Base-by-base conservation (phyloP, 2,888 invertebrate genomes). In the Drosophila infuscata region DNA sequence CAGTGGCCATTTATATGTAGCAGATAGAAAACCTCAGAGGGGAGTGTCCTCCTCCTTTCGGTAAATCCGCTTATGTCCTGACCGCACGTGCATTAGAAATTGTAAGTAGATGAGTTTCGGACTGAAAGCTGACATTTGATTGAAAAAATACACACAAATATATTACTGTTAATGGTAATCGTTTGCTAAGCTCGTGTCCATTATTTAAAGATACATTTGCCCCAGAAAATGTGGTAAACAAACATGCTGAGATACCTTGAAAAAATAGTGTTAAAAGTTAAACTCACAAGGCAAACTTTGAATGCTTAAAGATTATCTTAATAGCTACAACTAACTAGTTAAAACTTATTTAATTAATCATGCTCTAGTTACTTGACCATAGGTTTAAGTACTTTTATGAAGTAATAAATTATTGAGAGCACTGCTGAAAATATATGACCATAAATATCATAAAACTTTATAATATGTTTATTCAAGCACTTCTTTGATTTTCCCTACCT, bases 51-150 rank as follows among this genome's bases (percentile, higher is more conserved):
- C 0, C 48, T 59, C 20, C 53, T 41, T 33, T 36, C 17, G 41
- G 58, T 56, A 62, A 76, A 77, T 70, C 80, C 76, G 76, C 62
- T 79, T 79, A 77, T 65, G 51, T 25, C 17, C 52, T 36, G 63
- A 52, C 66, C 63, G 43, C 60, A 71, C 29, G 15, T 43, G 30
- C 43, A 61, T 58, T 17, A 25, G 48, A 41, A 32, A 78, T 56
- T 38, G 41, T 52, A 66, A 60, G 59, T 48, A 46, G 48, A 43
- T 61, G 63, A 30, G 15, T 36, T 60, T 38, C 9, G 20, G 33
- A 54, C 61, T 11, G 25, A 57, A 66, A 67, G 76, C 80, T 64
- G 77, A 70, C 77, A 79, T 63, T 57, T 79, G 60, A 66, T 53
- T 49, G 43, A 49, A 54, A 20, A 30, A 59, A 29, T 41, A 53